Evolutionary conservation across 2,888 invertebrate species (phyloP).

Genomic region (Ichneumoninae sp.): DNA sequence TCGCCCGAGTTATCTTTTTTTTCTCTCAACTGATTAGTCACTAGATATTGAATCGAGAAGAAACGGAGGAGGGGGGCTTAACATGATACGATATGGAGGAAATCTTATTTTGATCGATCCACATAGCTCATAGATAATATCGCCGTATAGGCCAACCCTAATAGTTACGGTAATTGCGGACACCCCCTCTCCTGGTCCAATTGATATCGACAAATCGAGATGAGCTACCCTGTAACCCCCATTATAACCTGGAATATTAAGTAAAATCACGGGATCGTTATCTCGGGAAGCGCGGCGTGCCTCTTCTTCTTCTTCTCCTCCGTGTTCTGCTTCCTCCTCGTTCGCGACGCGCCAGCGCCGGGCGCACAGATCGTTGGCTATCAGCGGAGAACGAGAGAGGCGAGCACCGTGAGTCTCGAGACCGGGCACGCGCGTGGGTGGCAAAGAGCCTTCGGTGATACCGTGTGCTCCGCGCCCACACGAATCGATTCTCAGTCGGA

Average conservation of each 20-base stretch:
- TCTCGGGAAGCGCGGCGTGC: constrained; percentile 52
- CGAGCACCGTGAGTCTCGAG: constrained; percentile 14
- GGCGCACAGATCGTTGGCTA: constrained; percentile 51
- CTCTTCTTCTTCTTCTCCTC: constrained; percentile 23
- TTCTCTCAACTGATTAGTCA: constrained; percentile 11
- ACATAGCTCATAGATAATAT: constrained; percentile 35
- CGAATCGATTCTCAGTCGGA: constrained; percentile 75
- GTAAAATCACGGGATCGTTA: constrained; percentile 64
- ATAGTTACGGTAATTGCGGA: constrained; percentile 51
- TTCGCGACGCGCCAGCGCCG: constrained; percentile 24
- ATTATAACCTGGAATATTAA: constrained; percentile 61
- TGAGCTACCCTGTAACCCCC: constrained; percentile 35
- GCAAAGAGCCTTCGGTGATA: constrained; percentile 71
- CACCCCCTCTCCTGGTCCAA: constrained; percentile 2
- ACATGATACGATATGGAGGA: constrained; percentile 13
- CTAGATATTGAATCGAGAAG: constrained; percentile 19
- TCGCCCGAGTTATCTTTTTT: background rate
- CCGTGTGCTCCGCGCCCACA: constrained; percentile 74
- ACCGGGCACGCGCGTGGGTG: constrained; percentile 73
- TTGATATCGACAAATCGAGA: constrained; percentile 57
- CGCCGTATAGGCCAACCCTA: background rate
- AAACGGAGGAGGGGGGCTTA: background rate
- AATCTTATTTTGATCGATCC: constrained; percentile 35
- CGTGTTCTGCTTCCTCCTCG: constrained; percentile 28
- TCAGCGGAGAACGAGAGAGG: constrained; percentile 26